Percentiles rank a stretch among this genome's conserved stretches.
phyloP scores from a whole-genome alignment of 2,888 invertebrate genomes.

The Netelia inedita region DNA sequence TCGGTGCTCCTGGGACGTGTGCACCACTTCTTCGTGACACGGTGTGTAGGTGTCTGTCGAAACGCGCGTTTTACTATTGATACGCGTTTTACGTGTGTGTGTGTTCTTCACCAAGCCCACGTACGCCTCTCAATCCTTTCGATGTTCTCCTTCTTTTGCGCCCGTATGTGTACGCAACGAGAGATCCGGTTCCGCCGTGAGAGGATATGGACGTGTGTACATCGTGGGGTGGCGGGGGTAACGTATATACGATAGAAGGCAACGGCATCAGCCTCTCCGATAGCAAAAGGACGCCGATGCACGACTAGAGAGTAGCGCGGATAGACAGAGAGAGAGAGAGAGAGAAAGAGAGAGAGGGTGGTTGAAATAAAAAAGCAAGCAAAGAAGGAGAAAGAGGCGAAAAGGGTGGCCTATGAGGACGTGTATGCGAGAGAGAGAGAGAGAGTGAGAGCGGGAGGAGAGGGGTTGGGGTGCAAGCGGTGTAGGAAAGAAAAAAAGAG shows the following conservation, averaged over 20 bases:
- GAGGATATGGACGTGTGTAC: conserved; percentile 35
- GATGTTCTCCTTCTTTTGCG: conserved; percentile 11
- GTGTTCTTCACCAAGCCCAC: conserved; percentile 36
- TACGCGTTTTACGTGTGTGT: conserved; percentile 17
- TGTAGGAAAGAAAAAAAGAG: conserved; percentile 51
- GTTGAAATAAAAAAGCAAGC: conserved; percentile 66
- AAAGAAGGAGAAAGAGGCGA: conserved; percentile 73
- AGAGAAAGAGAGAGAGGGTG: conserved; percentile 64
- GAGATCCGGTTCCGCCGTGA: conserved; percentile 38
- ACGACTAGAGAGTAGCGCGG: conserved; percentile 69
- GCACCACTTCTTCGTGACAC: conserved; percentile 38
- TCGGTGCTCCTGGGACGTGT: conserved; percentile 53
- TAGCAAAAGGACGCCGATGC: conserved; percentile 81
- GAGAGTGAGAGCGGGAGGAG: conserved; percentile 42
- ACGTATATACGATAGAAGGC: conserved; percentile 76
- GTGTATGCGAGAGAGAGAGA: conserved; percentile 63
- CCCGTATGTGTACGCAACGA: conserved; percentile 9
- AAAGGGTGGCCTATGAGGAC: conserved; percentile 79
- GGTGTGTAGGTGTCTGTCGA: neutral
- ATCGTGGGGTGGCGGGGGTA: conserved; percentile 29
- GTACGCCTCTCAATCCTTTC: conserved; percentile 33
- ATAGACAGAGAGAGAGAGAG: conserved; percentile 50
- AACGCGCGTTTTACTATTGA: conserved; percentile 8
- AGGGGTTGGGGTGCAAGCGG: conserved; percentile 26
- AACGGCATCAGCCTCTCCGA: conserved; percentile 77